Conservation (phyloP, 1,140 invertebrate genomes). For the Notospermus geniculatus region DNA sequence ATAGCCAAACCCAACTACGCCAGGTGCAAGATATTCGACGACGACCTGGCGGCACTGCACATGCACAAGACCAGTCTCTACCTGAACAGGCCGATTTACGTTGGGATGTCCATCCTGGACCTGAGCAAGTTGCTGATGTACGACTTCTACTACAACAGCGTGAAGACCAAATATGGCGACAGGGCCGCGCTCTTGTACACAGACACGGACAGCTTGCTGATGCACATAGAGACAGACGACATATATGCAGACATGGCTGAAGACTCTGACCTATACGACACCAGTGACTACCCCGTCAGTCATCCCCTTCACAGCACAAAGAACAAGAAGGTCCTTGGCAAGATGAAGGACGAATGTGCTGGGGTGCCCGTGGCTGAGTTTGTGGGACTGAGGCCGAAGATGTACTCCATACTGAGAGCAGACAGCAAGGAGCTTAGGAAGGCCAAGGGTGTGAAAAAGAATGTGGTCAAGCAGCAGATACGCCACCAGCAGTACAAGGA, state of each 20-base stretch:
- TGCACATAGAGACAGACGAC: conserved; percentile 48
- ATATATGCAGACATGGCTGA: conserved; percentile 51
- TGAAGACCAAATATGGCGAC: conserved; percentile 38
- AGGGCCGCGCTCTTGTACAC: conserved; percentile 43
- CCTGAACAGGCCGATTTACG: conserved; percentile 32
- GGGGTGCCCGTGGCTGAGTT: too few species aligned
- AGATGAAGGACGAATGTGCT: conserved; percentile 26
- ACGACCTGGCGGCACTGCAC: conserved; percentile 28
- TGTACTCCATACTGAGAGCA: too few species aligned
- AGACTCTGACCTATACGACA: conserved; percentile 23
- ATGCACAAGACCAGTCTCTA: conserved; percentile 24
- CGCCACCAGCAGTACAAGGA: too few species aligned
- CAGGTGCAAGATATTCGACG: conserved; percentile 41
- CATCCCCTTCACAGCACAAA: too few species aligned
- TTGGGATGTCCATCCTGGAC: conserved; percentile 31
- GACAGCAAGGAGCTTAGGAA: too few species aligned
- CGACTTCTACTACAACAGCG: conserved; percentile 41
- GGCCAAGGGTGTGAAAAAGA: too few species aligned
- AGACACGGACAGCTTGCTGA: conserved; percentile 56
- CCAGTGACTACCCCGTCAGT: conserved; percentile 27
- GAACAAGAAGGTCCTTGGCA: too few species aligned
- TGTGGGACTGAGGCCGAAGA: too few species aligned
- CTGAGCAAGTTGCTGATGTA: conserved; percentile 37
- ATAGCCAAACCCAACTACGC: conserved; percentile 47
- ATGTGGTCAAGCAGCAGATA: too few species aligned